phyloP scores from a whole-genome alignment of 2,888 invertebrate genomes.

The Drosophila glabriapex region DNA sequence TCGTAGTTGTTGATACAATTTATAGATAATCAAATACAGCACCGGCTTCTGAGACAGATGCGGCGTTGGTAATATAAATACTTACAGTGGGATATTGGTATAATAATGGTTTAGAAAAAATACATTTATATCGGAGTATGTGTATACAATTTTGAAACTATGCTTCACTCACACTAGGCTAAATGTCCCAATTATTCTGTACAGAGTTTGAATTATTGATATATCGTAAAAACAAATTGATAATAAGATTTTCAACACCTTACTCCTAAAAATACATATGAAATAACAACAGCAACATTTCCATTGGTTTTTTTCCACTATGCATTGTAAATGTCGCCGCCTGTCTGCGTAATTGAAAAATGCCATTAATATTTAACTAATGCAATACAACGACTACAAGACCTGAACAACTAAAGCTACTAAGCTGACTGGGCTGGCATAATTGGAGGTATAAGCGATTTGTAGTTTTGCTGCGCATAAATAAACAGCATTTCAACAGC shows the following conservation, averaged over 20 bases:
- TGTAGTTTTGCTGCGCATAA: conserved; percentile 49
- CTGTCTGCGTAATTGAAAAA: conserved; percentile 79
- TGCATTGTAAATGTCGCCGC: conserved; percentile 66
- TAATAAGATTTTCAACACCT: neutral
- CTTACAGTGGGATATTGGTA: conserved; percentile 31
- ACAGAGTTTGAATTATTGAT: neutral
- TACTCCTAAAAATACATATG: neutral
- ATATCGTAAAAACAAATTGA: neutral
- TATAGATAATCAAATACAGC: conserved; percentile 44
- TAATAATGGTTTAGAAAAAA: neutral
- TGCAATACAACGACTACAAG: conserved; percentile 27
- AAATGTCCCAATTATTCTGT: neutral
- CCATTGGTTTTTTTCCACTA: conserved; percentile 34
- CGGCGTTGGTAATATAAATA: neutral
- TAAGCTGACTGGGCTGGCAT: conserved; percentile 46
- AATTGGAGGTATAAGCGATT: conserved; percentile 58
- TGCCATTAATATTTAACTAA: conserved; percentile 67
- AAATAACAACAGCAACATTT: no score
- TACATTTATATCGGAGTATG: neutral
- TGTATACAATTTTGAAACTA: neutral
- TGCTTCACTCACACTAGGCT: neutral
- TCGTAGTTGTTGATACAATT: conserved; percentile 59
- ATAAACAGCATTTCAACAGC: conserved; percentile 58
- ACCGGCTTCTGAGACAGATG: conserved; percentile 40
- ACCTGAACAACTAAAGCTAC: conserved; percentile 20